phyloP scores from a whole-genome alignment of 2,888 invertebrate genomes.

The Acleris cristana region DNA sequence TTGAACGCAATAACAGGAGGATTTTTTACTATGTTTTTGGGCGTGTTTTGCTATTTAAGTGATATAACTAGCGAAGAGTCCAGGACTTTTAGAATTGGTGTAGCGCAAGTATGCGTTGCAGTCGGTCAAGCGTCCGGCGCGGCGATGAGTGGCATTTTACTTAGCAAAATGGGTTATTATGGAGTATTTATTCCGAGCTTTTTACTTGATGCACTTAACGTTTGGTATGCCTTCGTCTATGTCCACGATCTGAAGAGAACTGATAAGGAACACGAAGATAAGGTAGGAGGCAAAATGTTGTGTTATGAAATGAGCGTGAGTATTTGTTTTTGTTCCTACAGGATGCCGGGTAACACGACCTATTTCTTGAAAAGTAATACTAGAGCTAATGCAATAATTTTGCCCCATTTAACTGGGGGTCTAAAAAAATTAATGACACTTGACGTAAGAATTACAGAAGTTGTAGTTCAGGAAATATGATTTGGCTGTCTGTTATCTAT shows the following conservation, averaged over 20 bases:
- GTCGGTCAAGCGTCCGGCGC: slow-evolving; percentile 10
- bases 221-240: background rate
- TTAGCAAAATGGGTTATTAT: slow-evolving; percentile 6
- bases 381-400: no score
- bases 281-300: background rate
- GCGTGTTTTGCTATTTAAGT: slow-evolving; percentile 85
- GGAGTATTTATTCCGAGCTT: background rate
- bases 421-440: no score
- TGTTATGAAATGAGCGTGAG: no score
- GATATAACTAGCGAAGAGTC: slow-evolving; percentile 80
- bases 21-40: slow-evolving; percentile 82
- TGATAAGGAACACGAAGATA: no score
- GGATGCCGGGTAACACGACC: no score
- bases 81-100: slow-evolving; percentile 23
- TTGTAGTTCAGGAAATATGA: no score
- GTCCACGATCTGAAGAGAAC: slow-evolving; percentile 8
- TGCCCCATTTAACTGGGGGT: no score
- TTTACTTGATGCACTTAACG: background rate
- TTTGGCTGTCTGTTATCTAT: no score
- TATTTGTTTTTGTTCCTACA: no score
- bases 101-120: slow-evolving; percentile 13
- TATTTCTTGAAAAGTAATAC: no score
- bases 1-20: slow-evolving; percentile 82
- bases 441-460: no score
- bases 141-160: slow-evolving; percentile 10